Conservation (phyloP, 2,113 vertebrate genomes). For the Tachysurus vachellii region DNA sequence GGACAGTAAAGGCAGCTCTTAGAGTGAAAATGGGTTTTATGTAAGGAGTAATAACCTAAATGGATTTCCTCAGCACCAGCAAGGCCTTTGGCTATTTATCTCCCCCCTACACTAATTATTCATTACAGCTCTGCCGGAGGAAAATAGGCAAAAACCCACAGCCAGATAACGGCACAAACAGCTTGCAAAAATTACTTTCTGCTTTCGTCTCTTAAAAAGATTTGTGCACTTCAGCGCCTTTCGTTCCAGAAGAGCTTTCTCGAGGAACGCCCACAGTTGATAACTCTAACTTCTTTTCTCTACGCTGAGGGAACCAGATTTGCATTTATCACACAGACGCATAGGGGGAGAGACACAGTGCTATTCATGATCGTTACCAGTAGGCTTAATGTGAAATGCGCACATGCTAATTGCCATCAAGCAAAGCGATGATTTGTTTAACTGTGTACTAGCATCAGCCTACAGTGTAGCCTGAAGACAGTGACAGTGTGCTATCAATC, state of each 20-base stretch:
- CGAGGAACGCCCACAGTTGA: conserved; percentile 53
- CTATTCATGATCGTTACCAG: conserved; percentile 16
- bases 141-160: conserved; percentile 62
- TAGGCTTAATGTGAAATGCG: conserved; percentile 33
- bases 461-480: conserved; percentile 13
- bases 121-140: conserved; percentile 70
- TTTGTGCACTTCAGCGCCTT: conserved; percentile 54
- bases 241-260: conserved; percentile 51
- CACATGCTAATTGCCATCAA: conserved; percentile 28
- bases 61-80: conserved; percentile 69
- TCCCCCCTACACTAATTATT: conserved; percentile 75
- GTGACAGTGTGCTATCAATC: neutral
- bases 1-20: conserved; percentile 68
- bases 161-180: conserved; percentile 56
- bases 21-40: conserved; percentile 77
- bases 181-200: conserved; percentile 55
- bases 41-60: conserved; percentile 76
- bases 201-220: conserved; percentile 54
- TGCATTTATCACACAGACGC: conserved; percentile 39
- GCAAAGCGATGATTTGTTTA: conserved; percentile 32
- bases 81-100: conserved; percentile 64
- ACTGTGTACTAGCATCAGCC: conserved; percentile 22
- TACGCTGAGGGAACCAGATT: conserved; percentile 42
- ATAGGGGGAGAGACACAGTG: neutral
- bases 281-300: conserved; percentile 41